phyloP scores from a whole-genome alignment of 2,888 invertebrate genomes.

The Scaptodrosophila latifasciaeformis region DNA sequence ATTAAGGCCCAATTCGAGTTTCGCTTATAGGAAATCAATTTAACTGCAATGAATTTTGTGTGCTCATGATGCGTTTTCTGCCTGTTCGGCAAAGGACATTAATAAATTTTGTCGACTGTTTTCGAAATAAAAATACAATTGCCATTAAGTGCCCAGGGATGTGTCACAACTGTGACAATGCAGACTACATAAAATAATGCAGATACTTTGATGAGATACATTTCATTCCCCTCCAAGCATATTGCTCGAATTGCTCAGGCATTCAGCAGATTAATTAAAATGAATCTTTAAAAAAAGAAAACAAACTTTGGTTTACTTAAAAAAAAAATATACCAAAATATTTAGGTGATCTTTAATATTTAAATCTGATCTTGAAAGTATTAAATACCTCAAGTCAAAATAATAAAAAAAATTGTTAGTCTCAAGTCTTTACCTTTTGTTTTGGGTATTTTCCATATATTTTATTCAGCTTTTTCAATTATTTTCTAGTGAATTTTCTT shows the following conservation, averaged over 20 bases:
- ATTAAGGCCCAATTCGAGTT: constrained; percentile 18
- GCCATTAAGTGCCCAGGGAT: constrained; percentile 56
- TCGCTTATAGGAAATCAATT: constrained; percentile 52
- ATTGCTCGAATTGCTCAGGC: constrained; percentile 3
- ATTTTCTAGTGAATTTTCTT: too few species aligned
- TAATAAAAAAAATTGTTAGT: too few species aligned
- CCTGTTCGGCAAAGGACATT: constrained; percentile 41
- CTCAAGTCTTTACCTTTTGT: too few species aligned
- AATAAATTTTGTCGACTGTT: constrained; percentile 65
- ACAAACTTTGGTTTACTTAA: too few species aligned
- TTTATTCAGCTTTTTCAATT: too few species aligned
- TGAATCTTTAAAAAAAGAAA: too few species aligned
- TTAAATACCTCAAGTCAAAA: too few species aligned
- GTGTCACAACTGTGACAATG: constrained; percentile 44
- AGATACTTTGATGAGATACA: not conserved
- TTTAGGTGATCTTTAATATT: too few species aligned
- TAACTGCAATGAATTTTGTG: constrained; percentile 34
- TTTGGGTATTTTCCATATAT: too few species aligned
- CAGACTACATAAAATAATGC: not conserved
- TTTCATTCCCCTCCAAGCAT: constrained; percentile 18
- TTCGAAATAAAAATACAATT: constrained; percentile 70
- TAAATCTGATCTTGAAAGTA: too few species aligned
- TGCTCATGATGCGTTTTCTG: constrained; percentile 33
- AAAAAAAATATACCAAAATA: too few species aligned
- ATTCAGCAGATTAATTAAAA: constrained; percentile 1